phyloP scores from a whole-genome alignment of 2,113 vertebrate genomes.

The Orientallactaga bullata region DNA sequence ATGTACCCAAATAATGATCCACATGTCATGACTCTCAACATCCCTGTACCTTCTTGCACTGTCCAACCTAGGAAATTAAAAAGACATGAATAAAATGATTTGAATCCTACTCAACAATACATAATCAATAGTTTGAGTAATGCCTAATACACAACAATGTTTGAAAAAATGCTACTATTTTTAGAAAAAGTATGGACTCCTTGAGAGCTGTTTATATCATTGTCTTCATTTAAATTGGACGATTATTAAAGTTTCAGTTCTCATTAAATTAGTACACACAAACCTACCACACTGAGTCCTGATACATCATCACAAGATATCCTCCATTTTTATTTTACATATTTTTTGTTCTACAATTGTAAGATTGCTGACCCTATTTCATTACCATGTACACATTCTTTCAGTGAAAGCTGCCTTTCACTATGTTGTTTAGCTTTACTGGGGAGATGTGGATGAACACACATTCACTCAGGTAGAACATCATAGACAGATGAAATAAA shows the following conservation, averaged over 20 bases:
- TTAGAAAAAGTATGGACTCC: not conserved
- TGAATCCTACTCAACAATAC: too few species aligned
- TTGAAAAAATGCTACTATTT: not conserved
- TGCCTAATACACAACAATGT: not conserved
- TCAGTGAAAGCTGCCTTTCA: too few species aligned
- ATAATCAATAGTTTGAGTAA: not conserved
- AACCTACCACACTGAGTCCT: not conserved
- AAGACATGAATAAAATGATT: too few species aligned
- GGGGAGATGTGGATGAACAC: too few species aligned
- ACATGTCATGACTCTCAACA: too few species aligned
- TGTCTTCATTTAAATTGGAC: not conserved
- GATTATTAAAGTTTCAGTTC: not conserved
- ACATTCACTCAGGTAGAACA: too few species aligned
- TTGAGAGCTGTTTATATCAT: conserved; percentile 1
- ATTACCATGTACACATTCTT: not conserved
- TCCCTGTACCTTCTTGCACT: too few species aligned
- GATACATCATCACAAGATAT: not conserved
- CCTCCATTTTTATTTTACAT: too few species aligned
- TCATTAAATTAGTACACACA: not conserved
- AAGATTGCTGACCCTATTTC: not conserved
- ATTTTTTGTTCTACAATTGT: not conserved
- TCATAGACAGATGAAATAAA: too few species aligned
- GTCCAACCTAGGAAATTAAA: too few species aligned
- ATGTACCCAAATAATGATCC: too few species aligned
- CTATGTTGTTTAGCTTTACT: too few species aligned